Evolutionary conservation across 2,888 invertebrate genomes (phyloP).

Genomic region (Hymenopus coronatus): DNA sequence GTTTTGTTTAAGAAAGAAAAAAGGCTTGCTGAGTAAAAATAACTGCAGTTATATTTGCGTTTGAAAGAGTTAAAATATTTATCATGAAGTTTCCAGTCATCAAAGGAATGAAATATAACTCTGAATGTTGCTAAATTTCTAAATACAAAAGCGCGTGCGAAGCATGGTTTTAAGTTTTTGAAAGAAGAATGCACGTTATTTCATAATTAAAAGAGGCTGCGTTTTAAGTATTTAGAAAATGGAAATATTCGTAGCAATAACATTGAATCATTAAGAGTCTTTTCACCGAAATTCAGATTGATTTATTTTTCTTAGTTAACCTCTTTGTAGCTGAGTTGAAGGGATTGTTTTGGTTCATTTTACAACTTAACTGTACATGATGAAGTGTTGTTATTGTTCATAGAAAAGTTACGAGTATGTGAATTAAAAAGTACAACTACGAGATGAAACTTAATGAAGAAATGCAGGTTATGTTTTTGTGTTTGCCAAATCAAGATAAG

Average conservation of each 20-base stretch:
- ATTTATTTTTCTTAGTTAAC: no score
- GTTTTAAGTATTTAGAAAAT: no score
- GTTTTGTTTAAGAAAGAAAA: conserved; percentile 13
- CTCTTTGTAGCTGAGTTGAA: no score
- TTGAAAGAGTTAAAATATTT: background rate
- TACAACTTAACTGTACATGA: no score
- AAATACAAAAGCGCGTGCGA: background rate
- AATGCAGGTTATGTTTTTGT: background rate
- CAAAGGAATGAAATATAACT: background rate
- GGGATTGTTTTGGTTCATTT: no score
- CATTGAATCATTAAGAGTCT: no score
- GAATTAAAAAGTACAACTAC: no score
- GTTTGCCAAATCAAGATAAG: background rate
- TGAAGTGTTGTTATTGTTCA: no score
- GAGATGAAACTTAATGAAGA: background rate
- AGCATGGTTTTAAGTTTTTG: background rate
- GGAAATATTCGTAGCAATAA: no score
- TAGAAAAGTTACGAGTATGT: no score
- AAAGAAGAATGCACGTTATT: background rate
- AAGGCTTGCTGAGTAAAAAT: background rate
- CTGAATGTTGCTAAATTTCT: background rate
- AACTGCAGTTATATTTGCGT: background rate
- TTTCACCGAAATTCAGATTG: no score
- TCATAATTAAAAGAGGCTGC: background rate
- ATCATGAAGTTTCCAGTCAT: background rate